Base-by-base conservation (phyloP, 2,797 vertebrate species). In the Phylloscopus collybita region DNA sequence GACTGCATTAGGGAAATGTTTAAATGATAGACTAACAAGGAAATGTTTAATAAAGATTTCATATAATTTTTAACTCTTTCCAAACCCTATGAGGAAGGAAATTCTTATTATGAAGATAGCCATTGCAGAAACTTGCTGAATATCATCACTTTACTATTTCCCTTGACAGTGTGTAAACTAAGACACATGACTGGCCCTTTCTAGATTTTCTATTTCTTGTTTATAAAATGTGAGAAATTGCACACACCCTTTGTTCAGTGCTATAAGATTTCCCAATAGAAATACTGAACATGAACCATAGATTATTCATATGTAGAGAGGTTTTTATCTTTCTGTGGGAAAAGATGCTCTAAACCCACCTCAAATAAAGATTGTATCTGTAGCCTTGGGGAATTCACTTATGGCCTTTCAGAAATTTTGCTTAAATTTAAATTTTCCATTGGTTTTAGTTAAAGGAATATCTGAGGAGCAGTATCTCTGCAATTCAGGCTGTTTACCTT, bases 1-100 rank as follows among this genome's bases (percentile, higher is more conserved):
- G 94, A 93, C 78, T 93, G 47, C 93, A 94, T 80, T 88, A 94
- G 71, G 90, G 65, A 83, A 94, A 83, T 29, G n/a, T 79, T 88
- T 74, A 69, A 84, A n/a, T 34, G 57, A 88, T 20, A 49, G 72
- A 75, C 69, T 92, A 73, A 79, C 13, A 38, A 86, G 74, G 81
- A 84, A 73, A 25, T 2, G 13, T 62, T 93, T 61, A 65, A 56
- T 74, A 54, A 40, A 50, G 42, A 61, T 56, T 80, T 87, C 1
- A 14, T 49, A 30, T 69, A 66, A 75, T 79, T 81, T 90, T 62
- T 38, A 83, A 79, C 70, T 86, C 36, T 66, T 92, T 76, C 34
- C 57, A 88, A 90, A 78, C 6, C 3, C 30, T 53, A 32, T 30
- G 29, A 86, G 18, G 20, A 44, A 75, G 13, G 22, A 40, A 80